These are phyloP conservation scores for Mobula birostris DNA, from an alignment of 2,113 vertebrate species.

Conservation along the genomic window DNA sequence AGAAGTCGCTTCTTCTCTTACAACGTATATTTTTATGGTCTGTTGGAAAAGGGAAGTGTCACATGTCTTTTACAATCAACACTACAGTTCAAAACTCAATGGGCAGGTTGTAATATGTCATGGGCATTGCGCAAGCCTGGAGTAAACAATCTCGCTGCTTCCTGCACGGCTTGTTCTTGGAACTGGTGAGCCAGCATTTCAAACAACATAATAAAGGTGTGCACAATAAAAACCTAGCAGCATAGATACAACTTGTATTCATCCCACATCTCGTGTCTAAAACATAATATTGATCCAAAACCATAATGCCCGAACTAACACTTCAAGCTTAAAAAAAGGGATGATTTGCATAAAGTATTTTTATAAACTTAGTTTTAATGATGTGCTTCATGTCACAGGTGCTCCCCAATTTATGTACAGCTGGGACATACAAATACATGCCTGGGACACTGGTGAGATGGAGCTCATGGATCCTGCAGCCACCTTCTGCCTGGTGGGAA, in stretches of 20 bases:
- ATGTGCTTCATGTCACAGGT: too few species aligned
- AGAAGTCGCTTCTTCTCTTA: not conserved
- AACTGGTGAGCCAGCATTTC: not conserved
- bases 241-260: not conserved
- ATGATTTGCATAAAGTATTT: too few species aligned
- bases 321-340: too few species aligned
- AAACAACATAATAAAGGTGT: not conserved
- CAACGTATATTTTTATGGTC: not conserved
- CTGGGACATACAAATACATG: too few species aligned
- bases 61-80: conserved; percentile 5
- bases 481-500: too few species aligned
- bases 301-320: too few species aligned
- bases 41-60: conserved; percentile 23
- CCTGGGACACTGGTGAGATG: too few species aligned
- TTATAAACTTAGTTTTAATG: too few species aligned
- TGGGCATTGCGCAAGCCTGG: not conserved
- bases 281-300: too few species aligned
- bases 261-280: too few species aligned
- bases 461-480: too few species aligned
- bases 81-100: not conserved
- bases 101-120: conserved; percentile 29
- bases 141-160: not conserved
- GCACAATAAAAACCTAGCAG: not conserved
- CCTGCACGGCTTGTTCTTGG: not conserved
- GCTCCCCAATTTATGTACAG: too few species aligned